Evolutionary conservation across 2,113 vertebrate genomes (phyloP), one percentile per base, ranked within the genome.

Genomic region (Pseudorasbora parva): DNA sequence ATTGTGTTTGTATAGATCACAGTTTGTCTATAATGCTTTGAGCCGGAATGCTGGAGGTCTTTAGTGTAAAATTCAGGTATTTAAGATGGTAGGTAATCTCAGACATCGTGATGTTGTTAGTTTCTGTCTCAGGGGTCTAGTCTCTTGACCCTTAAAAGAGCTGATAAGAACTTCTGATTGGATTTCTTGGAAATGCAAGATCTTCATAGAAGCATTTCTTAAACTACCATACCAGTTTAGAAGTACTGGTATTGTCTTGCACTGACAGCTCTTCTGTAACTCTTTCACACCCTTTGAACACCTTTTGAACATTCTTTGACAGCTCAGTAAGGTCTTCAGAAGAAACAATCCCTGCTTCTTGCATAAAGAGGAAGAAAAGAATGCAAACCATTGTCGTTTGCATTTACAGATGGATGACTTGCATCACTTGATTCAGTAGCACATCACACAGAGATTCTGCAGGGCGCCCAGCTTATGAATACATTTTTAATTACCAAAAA

Each of bases 401-500:
- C 59, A 62, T 79, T 66, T 15, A 47, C 14, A n/a, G 59, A 45
- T 5, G 54, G 74, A 82, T 88, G 85, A 84, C 79, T 82, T 69
- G 60, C 71, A 33, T 41, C 85, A 74, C 56, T 68, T 49, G 27
- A 37, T 85, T 82, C 69, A 83, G 87, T 56, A 79, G 79, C 74
- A 85, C 82, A 84, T 86, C 85, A 83, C 25, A 78, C 69, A 81
- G 33, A 69, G 51, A 80, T n/a, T 51, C 83, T 49, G 30, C 51
- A 74, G 71, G 33, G 87, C 30, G 11, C 51, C 66, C 19, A 11
- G 64, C 78, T 86, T 82, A 79, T 80, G 77, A 74, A 88, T 88
- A 41, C 79, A 85, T 88, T 87, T 88, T 88, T 88, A 88, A 88
- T 88, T 84, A 86, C 27, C 84, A 86, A 66, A 87, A 87, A 85